Base-by-base conservation (phyloP, 2,113 vertebrate genomes). In the Ophthalmolycus amberensis region DNA sequence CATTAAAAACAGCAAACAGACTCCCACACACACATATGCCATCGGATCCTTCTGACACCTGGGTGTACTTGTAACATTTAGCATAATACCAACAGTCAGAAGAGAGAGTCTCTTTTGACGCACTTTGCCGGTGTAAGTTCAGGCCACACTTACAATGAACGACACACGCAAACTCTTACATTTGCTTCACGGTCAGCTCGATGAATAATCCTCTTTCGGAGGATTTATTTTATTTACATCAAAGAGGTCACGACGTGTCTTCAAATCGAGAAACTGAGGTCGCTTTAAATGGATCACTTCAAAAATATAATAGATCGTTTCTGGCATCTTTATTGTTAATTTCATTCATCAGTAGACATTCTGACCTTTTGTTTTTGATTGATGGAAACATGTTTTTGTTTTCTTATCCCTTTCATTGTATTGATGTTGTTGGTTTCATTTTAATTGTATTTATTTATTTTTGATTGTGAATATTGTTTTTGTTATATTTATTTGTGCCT, bases 21-120 rank as follows among this genome's bases (percentile, higher is more conserved):
- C 65, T 66, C 66, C 32, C 66, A 76, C 80, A 54, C 66, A 62
- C 66, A 76, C 80, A 62, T 44, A 72, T 11, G 29, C 40, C 75
- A 66, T 42, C 65, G 20, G 27, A 44, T 65, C 71, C 46, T 20
- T 63, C 54, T 54, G 66, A 62, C 34, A 79, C 52, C 25, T 65
- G 6, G 16, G 34, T 85, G 66, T 71, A 75, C 59, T 72, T 63
- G 62, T 46, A 66, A 79, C 29, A 73, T 84, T 84, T 54, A 72
- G 12, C 54, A 34, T 42, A 62, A 69, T 34, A 27, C 38, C 58
- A 75, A 50, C 22, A 79, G 56, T 38, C 29, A 59, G 29, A 59
- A n/a, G 18, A 54, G 8, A 54, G 63, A 76, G 38, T 46, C 14
- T 63, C n/a, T 64, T 71, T 37, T 50, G 44, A 15, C 9, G 59